Evolutionary conservation across 2,113 vertebrate genomes (phyloP).

Genomic region (Pollimyrus isidori): DNA sequence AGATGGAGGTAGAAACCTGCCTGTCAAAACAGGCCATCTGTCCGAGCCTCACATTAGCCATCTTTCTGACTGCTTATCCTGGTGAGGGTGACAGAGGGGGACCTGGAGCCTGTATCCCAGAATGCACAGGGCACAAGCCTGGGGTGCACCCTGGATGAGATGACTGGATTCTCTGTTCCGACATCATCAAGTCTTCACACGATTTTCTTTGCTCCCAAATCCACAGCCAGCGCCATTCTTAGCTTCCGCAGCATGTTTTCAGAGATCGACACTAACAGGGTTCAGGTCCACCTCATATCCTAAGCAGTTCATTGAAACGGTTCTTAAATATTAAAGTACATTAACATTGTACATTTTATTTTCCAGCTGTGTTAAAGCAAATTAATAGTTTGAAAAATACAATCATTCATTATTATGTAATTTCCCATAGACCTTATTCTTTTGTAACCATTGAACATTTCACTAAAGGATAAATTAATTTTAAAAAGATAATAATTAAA

Average conservation of each 20-base stretch:
- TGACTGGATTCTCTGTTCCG: neutral
- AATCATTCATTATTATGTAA: neutral
- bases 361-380: neutral
- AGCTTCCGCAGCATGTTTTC: neutral
- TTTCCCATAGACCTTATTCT: neutral
- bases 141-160: neutral
- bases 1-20: neutral
- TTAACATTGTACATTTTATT: neutral
- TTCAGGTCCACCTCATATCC: neutral
- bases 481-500: neutral
- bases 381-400: neutral
- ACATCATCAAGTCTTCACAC: neutral
- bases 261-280: neutral
- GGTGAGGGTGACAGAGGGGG: neutral
- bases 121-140: neutral
- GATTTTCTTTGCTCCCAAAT: neutral
- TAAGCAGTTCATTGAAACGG: neutral
- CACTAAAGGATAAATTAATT: neutral
- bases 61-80: neutral
- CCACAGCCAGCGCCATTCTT: neutral
- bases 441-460: neutral
- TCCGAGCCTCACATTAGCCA: neutral
- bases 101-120: neutral
- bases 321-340: neutral
- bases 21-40: neutral